A percentile compares a stretch with the other conserved stretches of the same genome.
phyloP scores from a whole-genome alignment of 2,797 vertebrate species.

The Smutsia temminckii region DNA sequence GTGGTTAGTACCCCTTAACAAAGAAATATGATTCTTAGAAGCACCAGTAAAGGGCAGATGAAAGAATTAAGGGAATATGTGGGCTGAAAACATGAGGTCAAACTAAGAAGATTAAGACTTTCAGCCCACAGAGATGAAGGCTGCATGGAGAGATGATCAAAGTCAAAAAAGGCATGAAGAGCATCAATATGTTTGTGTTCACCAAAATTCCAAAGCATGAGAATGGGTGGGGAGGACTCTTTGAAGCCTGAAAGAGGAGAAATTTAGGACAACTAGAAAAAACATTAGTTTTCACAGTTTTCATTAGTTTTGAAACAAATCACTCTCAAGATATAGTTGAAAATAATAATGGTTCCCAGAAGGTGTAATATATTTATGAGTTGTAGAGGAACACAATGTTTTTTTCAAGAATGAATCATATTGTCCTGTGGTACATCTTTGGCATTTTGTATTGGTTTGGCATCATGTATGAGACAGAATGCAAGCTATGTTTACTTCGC shows the following conservation, averaged over 20 bases:
- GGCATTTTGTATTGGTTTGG: background rate
- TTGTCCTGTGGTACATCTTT: background rate
- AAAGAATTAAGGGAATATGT: slow-evolving; percentile 57
- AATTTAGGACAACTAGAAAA: slow-evolving; percentile 59
- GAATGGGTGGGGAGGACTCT: slow-evolving; percentile 31
- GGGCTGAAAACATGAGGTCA: slow-evolving; percentile 65
- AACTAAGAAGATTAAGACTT: slow-evolving; percentile 75
- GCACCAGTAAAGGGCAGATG: slow-evolving; percentile 61
- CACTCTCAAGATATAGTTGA: slow-evolving; percentile 33
- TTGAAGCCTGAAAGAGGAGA: slow-evolving; percentile 60
- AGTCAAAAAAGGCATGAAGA: slow-evolving; percentile 39
- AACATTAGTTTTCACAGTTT: background rate
- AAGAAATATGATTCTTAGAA: slow-evolving; percentile 65
- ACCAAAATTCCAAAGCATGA: slow-evolving; percentile 36
- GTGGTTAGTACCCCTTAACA: slow-evolving; percentile 54
- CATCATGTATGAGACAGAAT: background rate
- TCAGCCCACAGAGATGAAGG: slow-evolving; percentile 54
- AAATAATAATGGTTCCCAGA: slow-evolving; percentile 58
- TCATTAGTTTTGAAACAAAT: slow-evolving; percentile 47
- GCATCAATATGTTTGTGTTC: slow-evolving; percentile 37
- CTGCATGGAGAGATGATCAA: slow-evolving; percentile 67
- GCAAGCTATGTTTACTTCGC: slow-evolving; percentile 35
- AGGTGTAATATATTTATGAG: slow-evolving; percentile 16
- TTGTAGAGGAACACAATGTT: background rate
- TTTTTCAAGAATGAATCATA: background rate